Evolutionary conservation across 2,797 vertebrate genomes (phyloP), one percentile per base, ranked within the genome.

Genomic region (Galago senegalensis): DNA sequence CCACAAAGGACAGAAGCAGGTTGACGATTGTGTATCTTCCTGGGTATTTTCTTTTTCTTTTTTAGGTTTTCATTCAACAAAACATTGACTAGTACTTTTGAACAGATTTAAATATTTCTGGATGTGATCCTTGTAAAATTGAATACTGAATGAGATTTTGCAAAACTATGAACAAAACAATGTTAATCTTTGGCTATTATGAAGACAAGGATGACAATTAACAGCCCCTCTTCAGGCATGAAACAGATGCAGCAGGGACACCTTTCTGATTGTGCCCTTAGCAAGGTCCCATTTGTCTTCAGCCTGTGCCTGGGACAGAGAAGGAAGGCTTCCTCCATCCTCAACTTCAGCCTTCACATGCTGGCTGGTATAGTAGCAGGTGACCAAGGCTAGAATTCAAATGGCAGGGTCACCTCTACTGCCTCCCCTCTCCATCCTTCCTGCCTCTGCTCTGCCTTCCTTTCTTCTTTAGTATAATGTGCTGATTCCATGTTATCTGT

Each of bases 1-100:
- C 25, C 31, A 76, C 70, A 21, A 83, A 85, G 7, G 34, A 6
- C 75, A 34, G 37, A n/a, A 83, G 14, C 79, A 56, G 25, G 72
- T 84, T 7, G n/a, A 46, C 82, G 56, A 85, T 53, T 86, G 89
- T 87, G 14, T 91, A 73, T 40, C 73, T 88, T 89, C 20, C 31
- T 60, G 29, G n/a, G 18, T 92, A 69, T 46, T 56, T 82, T 92
- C 21, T 82, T 92, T 21, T 46, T 75, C 27, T 56, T 91, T 86
- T 83, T 75, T 37, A 84, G 93, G 31, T 5, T 85, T 85, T 92
- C 31, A 72, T 60, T 92, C 58, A 91, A 58, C 23, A 83, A 91
- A 31, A 43, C 13, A 70, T 79, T 53, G 43, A 23, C 37, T 72
- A 58, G 2, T n/a, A 69, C 67, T 82, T 94, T 84, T 82, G 60